Evolutionary conservation across 2,113 vertebrate species (phyloP), one percentile per base, ranked within the genome.

Genomic region (Aramus guarauna): DNA sequence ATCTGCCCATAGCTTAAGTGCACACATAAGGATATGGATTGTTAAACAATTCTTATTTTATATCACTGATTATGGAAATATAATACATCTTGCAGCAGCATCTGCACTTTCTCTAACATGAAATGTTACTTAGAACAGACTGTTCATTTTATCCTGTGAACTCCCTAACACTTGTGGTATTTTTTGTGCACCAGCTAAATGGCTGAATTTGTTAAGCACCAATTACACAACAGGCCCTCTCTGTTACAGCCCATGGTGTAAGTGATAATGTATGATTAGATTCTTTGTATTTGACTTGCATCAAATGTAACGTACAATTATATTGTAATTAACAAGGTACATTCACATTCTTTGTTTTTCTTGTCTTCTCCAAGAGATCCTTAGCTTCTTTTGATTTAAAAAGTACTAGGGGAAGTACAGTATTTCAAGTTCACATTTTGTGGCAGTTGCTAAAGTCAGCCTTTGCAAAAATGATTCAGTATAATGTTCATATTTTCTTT

Each of bases 1-100:
- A 97, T 96, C 88, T 58, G 36, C 91, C 34, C 55, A 83, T 37
- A 83, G 67, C 86, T 95, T 96, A 95, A 53, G 34, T 85, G 89
- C 73, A 77, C 36, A 85, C 47, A 30, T 82, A 82, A 80, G 84
- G 64, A 83, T 88, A 94, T 48, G 62, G 83, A 72, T 27, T 93
- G 82, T 91, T 82, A 72, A 47, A 37, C 55, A 92, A 85, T 76
- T 87, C 88, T 90, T 72, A 63, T 85, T 82, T 67, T 82, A 77
- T 67, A 59, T 85, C 81, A 78, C 77, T 78, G 50, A 94, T 86
- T 92, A 93, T 53, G 67, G 75, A 92, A 93, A 90, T 90, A 73
- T 12, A 91, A 90, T 95, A 87, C 66, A 69, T 82, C 69, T 92
- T 66, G 45, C 58, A 94, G 87, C 77, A 90, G 80, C 89, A 92